Evolutionary conservation across 2,888 invertebrate species (phyloP), one percentile per base, ranked within the genome.

Genomic region (Watsonalla binaria): DNA sequence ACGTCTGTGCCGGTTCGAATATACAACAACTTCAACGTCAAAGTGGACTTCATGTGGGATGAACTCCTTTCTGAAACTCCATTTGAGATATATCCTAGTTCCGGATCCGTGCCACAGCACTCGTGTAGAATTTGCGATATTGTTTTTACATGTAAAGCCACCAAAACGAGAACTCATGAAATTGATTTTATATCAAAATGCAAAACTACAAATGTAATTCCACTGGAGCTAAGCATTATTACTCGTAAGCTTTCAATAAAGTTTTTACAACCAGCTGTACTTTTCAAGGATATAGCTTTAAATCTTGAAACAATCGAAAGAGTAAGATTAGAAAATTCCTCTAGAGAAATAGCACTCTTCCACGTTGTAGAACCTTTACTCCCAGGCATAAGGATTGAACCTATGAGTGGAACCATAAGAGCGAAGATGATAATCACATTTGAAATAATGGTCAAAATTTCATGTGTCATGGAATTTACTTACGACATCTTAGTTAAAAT

Each of bases 301-400:
- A 87, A 91, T 59, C 74, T 90, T 51, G 81, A 84, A 70, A 74
- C 76, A 0, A 57, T 70, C 35, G 86, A 90, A 62, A 91, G 80
- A 65, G 83, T 92, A 0, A 86, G 86, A 65, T 66, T 93, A 42
- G 86, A 84, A 64, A 93, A 93, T 72, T 85, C 89, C 14, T 87
- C 93, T 0, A 87, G 92, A 57, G 91, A 92, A 68, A 78, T 87
- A 47, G 90, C 91, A 0, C 65, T 79, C 5, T 92, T 92, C 76
- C 71, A 84, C 51, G 91, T 93, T 68, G 76, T 91, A 39, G 79
- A 93, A 49, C 91, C 91, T 0, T 66, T 84, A 11, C 76, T 87
- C 51, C 86, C 87, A 51, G 86, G 91, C 51, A 81, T 92, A 61
- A 77, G 57, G 54, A 80, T 94, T 51, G 78, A 88, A 62, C 94